A percentile compares a stretch with the other conserved stretches of the same genome.
phyloP scores from a whole-genome alignment of 2,797 vertebrate species.

The Darevskia nairensis region DNA sequence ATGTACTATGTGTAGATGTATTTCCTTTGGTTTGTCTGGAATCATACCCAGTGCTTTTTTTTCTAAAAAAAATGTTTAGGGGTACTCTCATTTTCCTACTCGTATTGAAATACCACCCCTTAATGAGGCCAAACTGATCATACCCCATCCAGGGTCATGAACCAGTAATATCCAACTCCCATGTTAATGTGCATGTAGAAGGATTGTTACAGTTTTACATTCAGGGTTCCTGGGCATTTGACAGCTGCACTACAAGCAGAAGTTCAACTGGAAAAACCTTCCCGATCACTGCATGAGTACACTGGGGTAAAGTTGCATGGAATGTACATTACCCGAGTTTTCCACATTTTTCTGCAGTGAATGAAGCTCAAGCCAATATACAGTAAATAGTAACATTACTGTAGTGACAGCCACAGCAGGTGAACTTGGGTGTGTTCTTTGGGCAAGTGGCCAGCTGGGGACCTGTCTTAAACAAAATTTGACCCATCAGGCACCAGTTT shows the following conservation, averaged over 20 bases:
- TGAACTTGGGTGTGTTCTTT: neutral
- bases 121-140: neutral
- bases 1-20: too few relatives aligned
- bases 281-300: neutral
- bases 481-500: neutral
- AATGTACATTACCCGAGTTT: neutral
- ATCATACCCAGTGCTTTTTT: too few relatives aligned
- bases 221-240: neutral
- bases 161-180: neutral
- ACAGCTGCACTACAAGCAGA: neutral
- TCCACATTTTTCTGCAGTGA: neutral
- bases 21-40: neutral
- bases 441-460: neutral
- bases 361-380: neutral
- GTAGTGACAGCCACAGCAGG: too few relatives aligned
- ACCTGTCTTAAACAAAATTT: neutral
- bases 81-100: too few relatives aligned
- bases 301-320: neutral
- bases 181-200: too few relatives aligned
- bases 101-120: too few relatives aligned
- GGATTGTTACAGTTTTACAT: too few relatives aligned
- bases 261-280: neutral
- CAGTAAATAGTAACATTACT: neutral
- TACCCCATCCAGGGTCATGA: too few relatives aligned
- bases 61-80: too few relatives aligned